A percentile compares a stretch with the other conserved stretches of the same genome.
These are phyloP conservation scores for Aegotheles bennettii DNA, from an alignment of 2,113 vertebrate species.

Conservation along the genomic window DNA sequence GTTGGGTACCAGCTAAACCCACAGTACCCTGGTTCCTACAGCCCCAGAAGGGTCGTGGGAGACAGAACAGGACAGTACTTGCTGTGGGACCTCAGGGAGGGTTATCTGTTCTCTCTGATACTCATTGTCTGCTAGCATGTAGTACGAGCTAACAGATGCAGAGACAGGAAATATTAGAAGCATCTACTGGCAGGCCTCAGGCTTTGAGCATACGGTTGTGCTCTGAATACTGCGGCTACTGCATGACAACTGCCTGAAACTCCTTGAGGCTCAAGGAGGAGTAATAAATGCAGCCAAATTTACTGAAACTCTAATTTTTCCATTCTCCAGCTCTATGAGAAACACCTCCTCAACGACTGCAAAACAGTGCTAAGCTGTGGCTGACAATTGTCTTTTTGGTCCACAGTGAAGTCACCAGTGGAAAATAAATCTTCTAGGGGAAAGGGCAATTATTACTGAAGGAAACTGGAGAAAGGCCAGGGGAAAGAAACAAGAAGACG, in stretches of 20 bases:
- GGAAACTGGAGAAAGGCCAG: background rate
- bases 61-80: background rate
- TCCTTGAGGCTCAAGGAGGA: background rate
- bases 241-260: background rate
- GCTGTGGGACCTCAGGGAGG: background rate
- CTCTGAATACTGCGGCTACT: background rate
- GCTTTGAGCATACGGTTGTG: fast-evolving
- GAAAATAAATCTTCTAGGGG: background rate
- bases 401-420: background rate
- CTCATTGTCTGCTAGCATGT: fast-evolving
- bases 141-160: background rate
- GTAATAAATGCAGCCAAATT: background rate
- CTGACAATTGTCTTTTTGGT: background rate
- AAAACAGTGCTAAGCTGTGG: background rate
- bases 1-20: background rate
- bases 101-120: background rate
- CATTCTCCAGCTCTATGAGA: background rate
- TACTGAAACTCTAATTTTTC: background rate
- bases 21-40: background rate
- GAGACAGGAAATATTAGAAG: background rate
- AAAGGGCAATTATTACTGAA: background rate
- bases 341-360: background rate
- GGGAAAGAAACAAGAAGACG: background rate
- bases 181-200: background rate
- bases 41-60: fast-evolving